phyloP scores from a whole-genome alignment of 2,888 invertebrate species.

The Melanophora roralis region DNA sequence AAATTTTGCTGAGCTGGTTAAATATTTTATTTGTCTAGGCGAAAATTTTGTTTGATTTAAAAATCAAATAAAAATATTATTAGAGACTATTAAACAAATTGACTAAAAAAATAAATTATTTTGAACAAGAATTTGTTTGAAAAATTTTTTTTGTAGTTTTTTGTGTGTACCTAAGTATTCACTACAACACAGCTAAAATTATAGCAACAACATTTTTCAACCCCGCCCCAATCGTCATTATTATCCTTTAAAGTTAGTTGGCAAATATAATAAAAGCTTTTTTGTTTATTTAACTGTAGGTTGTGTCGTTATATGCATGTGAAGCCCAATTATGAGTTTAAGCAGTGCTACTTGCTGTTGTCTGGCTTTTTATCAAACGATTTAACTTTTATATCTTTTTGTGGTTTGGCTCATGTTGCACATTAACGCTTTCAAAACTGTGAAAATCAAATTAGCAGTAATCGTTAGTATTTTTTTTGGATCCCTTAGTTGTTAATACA shows the following conservation, averaged over 20 bases:
- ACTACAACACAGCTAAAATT: constrained; percentile 41
- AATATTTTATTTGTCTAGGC: no score
- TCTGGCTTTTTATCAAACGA: constrained; percentile 33
- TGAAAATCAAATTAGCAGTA: constrained; percentile 67
- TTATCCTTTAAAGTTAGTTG: constrained; percentile 53
- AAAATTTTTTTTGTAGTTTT: neutral
- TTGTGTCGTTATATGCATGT: neutral
- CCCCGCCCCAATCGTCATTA: constrained; percentile 57
- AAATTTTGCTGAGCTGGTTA: no score
- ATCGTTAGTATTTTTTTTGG: constrained; percentile 58
- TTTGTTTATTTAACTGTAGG: neutral
- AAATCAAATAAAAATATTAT: no score
- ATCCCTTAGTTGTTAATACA: neutral
- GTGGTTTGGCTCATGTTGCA: constrained; percentile 57
- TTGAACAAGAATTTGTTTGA: no score
- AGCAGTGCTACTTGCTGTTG: constrained; percentile 20
- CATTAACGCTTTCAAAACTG: constrained; percentile 60
- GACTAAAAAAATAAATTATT: no score
- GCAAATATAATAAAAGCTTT: constrained; percentile 35
- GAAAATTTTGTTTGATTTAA: no score
- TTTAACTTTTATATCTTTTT: neutral
- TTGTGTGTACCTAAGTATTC: constrained; percentile 28
- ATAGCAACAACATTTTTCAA: constrained; percentile 30
- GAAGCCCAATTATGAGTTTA: neutral
- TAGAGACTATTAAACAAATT: no score